These are phyloP conservation scores for Malurus elegans DNA, from an alignment of 2,113 vertebrate genomes.

Conservation along the genomic window DNA sequence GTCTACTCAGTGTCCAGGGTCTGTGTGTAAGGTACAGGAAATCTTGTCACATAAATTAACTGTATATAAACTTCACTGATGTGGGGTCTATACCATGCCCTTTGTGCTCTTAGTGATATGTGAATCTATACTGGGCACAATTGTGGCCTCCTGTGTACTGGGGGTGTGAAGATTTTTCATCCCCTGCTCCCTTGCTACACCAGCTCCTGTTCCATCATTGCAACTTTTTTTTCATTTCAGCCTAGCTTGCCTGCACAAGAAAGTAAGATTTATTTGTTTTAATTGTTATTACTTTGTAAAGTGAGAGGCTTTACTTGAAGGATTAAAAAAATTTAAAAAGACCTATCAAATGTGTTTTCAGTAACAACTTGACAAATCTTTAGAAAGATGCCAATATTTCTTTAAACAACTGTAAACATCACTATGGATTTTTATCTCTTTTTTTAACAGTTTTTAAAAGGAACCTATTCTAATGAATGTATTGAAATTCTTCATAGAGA, in stretches of 20 bases:
- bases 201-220: not conserved
- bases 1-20: not conserved
- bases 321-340: not conserved
- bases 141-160: not conserved
- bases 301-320: not conserved
- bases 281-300: not conserved
- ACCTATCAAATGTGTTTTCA: not conserved
- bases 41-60: not conserved
- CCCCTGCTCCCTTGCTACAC: not conserved
- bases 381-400: not conserved
- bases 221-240: not conserved
- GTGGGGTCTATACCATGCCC: not conserved
- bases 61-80: not conserved
- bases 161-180: not conserved
- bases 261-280: not conserved
- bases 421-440: not conserved
- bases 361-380: not conserved
- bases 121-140: accelerated
- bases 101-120: not conserved
- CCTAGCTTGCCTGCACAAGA: not conserved
- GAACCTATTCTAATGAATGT: not conserved
- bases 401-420: not conserved
- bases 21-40: not conserved
- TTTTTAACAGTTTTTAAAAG: not conserved
- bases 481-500: not conserved